Conservation (phyloP, 2,888 invertebrate species). For the Morpho achilles region DNA sequence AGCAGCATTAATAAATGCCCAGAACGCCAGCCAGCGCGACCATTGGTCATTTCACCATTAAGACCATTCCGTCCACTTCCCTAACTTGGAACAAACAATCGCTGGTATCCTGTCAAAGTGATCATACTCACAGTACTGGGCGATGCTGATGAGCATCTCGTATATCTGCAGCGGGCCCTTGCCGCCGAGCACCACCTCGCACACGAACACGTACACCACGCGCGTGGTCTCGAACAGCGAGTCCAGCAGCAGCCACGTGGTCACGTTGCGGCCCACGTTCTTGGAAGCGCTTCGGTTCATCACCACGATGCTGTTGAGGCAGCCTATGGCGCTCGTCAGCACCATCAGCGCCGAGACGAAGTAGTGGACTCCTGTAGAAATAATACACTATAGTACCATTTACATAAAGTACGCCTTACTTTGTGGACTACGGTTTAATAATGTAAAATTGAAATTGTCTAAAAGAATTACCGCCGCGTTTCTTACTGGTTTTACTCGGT, state of each 20-base stretch:
- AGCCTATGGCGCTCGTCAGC: constrained; percentile 55
- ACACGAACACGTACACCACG: constrained; percentile 62
- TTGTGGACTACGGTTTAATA: too few species aligned
- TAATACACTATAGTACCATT: constrained; percentile 1
- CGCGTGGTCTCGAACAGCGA: constrained; percentile 66
- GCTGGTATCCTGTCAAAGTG: too few species aligned
- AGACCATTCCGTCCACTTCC: too few species aligned
- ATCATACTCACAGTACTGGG: constrained; percentile 55
- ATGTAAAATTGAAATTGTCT: too few species aligned
- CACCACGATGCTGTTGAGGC: constrained; percentile 60
- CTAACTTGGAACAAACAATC: too few species aligned
- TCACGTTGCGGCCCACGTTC: constrained; percentile 54
- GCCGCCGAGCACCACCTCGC: constrained; percentile 56
- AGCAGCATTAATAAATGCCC: too few species aligned
- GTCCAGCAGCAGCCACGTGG: constrained; percentile 63
- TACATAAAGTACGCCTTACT: too few species aligned
- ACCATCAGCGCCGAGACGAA: constrained; percentile 59
- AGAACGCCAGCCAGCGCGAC: too few species aligned
- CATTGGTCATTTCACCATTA: too few species aligned
- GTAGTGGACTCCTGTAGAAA: constrained; percentile 56
- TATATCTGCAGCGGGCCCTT: constrained; percentile 54
- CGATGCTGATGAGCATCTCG: constrained; percentile 58
- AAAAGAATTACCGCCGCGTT: too few species aligned
- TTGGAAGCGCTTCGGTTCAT: constrained; percentile 48
- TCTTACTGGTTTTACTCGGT: too few species aligned